Conservation (phyloP, 2,888 invertebrate genomes). For the Phyllotreta striolata region DNA sequence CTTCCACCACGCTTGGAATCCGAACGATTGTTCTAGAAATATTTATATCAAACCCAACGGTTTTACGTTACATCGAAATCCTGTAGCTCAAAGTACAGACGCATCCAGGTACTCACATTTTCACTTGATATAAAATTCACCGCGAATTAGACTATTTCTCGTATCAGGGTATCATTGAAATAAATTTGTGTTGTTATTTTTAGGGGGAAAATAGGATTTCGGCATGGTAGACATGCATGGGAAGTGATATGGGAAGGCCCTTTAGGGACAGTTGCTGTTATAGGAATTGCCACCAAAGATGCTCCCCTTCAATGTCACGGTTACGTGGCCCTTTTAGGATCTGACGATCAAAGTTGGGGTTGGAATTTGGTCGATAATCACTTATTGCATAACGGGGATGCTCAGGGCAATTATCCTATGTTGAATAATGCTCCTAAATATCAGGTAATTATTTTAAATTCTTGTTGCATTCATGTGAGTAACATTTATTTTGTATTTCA, state of each 20-base stretch:
- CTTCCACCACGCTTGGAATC: constrained; percentile 96
- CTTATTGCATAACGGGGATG: constrained; percentile 94
- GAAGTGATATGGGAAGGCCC: constrained; percentile 99
- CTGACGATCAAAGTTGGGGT: constrained; percentile 98
- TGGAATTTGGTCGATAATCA: constrained; percentile 99
- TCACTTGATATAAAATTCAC: too few relatives aligned
- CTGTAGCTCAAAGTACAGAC: constrained; percentile 98
- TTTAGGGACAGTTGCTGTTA: constrained; percentile 95
- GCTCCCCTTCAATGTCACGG: constrained; percentile 93
- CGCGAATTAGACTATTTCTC: too few relatives aligned
- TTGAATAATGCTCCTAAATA: constrained; percentile 97
- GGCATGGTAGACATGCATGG: constrained; percentile 94
- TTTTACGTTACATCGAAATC: constrained; percentile 97
- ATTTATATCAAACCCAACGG: constrained; percentile 96
- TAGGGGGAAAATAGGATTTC: constrained; percentile 63
- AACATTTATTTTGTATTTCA: constrained; percentile 59
- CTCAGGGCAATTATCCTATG: constrained; percentile 91
- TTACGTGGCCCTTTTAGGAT: constrained; percentile 93
- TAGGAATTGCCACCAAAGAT: constrained; percentile 94
- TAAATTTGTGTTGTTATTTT: constrained; percentile 4
- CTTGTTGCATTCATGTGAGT: background rate
- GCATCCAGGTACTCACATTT: constrained; percentile 79
- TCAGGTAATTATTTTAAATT: constrained; percentile 70
- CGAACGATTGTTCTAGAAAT: constrained; percentile 95
- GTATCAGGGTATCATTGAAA: background rate